A percentile compares a stretch with the other conserved stretches of the same genome.
phyloP scores from a whole-genome alignment of 1,140 invertebrate genomes.

The Pseudomyrmex dendroicus region DNA sequence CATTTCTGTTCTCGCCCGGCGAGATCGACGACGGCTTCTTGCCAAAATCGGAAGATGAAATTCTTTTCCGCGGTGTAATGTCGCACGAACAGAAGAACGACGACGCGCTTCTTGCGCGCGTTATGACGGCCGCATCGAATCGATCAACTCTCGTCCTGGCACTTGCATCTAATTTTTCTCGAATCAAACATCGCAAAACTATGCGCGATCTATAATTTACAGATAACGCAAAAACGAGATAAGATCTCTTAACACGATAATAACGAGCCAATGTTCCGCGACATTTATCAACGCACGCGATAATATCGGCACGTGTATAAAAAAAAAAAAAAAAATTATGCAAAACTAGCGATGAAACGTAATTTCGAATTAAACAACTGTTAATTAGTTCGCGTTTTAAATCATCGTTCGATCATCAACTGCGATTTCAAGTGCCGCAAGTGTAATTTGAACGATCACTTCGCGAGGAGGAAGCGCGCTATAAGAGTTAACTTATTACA shows the following conservation, averaged over 20 bases:
- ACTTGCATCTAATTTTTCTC: conserved; percentile 19
- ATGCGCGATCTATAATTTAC: too few species aligned
- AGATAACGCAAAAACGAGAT: too few species aligned
- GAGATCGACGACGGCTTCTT: conserved; percentile 55
- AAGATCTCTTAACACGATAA: too few species aligned
- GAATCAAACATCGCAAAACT: not conserved
- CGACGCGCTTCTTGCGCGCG: not conserved
- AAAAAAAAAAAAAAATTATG: too few species aligned
- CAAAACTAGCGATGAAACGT: too few species aligned
- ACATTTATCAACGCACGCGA: too few species aligned
- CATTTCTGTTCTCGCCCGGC: conserved; percentile 54
- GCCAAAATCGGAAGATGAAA: conserved; percentile 57
- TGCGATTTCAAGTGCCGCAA: not conserved
- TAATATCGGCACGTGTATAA: too few species aligned
- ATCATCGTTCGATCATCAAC: not conserved
- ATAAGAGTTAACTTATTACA: not conserved
- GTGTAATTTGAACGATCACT: too few species aligned
- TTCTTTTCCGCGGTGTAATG: conserved; percentile 30
- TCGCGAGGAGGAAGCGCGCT: not conserved
- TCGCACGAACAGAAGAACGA: not conserved
- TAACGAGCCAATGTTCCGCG: too few species aligned
- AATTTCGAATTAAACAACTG: too few species aligned
- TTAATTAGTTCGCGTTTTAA: not conserved
- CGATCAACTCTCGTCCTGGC: not conserved
- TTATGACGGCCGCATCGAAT: conserved; percentile 30